Percentiles rank a stretch among this genome's conserved stretches.
Conservation (phyloP, 2,113 vertebrate species). For the Shinisaurus crocodilurus region DNA sequence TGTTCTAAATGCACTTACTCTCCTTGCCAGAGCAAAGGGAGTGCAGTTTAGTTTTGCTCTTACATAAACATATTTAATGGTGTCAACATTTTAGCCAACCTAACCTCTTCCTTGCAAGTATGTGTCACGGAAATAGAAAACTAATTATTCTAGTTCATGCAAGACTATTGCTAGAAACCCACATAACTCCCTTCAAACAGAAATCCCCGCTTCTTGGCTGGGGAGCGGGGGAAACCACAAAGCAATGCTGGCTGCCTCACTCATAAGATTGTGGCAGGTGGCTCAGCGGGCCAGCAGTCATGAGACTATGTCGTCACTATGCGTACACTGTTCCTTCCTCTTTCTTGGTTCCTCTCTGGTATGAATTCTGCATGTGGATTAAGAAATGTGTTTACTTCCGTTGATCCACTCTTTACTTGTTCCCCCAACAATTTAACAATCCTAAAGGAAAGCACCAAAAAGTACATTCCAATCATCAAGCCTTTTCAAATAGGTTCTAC, state of each 20-base stretch:
- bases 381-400: accelerated
- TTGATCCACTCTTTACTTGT: accelerated
- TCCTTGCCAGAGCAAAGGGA: not conserved
- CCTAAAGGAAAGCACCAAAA: not conserved
- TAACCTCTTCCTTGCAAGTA: not conserved
- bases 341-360: not conserved
- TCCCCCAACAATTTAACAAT: not conserved
- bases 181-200: not conserved
- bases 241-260: not conserved
- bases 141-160: accelerated
- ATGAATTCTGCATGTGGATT: not conserved
- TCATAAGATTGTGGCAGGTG: constrained; percentile 49
- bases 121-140: not conserved
- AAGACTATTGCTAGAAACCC: not conserved
- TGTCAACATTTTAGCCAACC: constrained; percentile 5
- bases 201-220: constrained; percentile 13
- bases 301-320: constrained; percentile 74
- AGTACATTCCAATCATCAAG: accelerated
- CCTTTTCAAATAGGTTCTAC: accelerated
- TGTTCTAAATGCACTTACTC: not conserved
- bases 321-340: constrained; percentile 64
- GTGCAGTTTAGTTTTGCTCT: not conserved
- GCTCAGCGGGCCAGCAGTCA: constrained; percentile 77
- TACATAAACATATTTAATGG: not conserved
- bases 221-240: not conserved